Evolutionary conservation across 2,113 vertebrate genomes (phyloP), one percentile per base, ranked within the genome.

Genomic region (Zingel zingel): DNA sequence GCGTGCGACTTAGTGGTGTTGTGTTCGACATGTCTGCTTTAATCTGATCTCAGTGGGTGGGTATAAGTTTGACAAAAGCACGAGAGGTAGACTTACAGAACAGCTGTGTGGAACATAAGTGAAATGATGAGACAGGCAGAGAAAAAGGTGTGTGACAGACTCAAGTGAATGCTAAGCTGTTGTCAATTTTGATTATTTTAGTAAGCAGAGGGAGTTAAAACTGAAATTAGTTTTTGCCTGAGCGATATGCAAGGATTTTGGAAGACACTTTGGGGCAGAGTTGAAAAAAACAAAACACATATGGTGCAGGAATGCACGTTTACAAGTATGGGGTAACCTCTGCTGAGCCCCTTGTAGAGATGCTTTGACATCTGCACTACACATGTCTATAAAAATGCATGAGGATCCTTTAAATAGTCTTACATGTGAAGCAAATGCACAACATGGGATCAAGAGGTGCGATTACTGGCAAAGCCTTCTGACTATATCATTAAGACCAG

Each of bases 331-430:
- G 33, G 43, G 33, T 68, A 53, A 69, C 73, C 78, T 69, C 59
- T 76, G 48, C n/a, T 81, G 71, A 81, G 45, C 68, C 59, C 59
- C 51, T 78, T 84, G 79, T 59, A 83, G 79, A 75, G 78, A 58
- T n/a, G 36, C 27, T 75, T 78, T 68, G 78, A 91, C 94, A 94
- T 95, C 92, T 95, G 93, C 84, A 25, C 57, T 54, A 51, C 93
- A 92, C 56, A 66, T 91, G 91, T 66, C 75, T 73, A 79, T 85
- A 90, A 88, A 90, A 84, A 57, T 57, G 67, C 27, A 81, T 43
- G 27, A 33, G 77, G 84, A 90, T 70, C 81, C 47, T 62, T 89
- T 88, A 68, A 89, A 85, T 50, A 68, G 59, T 47, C 64, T 66
- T 56, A 45, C 74, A 76, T 56, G 70, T 45, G 43, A 54, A 36